Conservation (phyloP, 2,888 invertebrate genomes). For the Chloroclystis v-ata region DNA sequence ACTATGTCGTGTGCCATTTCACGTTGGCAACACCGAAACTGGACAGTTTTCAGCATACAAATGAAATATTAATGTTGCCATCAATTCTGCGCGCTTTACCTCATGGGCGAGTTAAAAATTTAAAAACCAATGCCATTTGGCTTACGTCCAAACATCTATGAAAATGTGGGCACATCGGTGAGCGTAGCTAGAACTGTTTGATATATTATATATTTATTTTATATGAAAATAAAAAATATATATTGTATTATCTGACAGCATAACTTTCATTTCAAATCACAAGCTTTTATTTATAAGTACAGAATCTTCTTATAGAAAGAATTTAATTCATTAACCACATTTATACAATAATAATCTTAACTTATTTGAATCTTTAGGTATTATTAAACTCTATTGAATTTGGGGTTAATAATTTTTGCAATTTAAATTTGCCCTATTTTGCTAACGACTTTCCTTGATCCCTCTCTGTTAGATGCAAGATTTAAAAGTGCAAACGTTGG, state of each 20-base stretch:
- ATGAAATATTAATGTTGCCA: conserved; percentile 55
- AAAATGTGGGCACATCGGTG: conserved; percentile 24
- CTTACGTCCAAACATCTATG: conserved; percentile 42
- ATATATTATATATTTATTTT: neutral
- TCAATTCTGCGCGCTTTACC: conserved; percentile 46
- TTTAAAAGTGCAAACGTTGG: conserved; percentile 25
- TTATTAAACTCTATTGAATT: too few relatives aligned
- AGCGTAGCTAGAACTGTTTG: conserved; percentile 7
- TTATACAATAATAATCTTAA: too few relatives aligned
- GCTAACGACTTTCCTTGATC: too few relatives aligned
- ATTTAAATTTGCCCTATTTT: too few relatives aligned
- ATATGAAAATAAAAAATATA: neutral
- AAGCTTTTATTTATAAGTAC: too few relatives aligned
- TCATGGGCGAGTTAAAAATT: conserved; percentile 52
- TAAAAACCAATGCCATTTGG: conserved; percentile 65
- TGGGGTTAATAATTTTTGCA: too few relatives aligned
- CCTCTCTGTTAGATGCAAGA: conserved; percentile 21
- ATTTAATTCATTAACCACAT: too few relatives aligned
- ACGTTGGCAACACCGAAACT: conserved; percentile 20
- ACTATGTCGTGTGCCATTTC: conserved; percentile 2
- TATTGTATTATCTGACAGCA: too few relatives aligned
- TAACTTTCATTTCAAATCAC: too few relatives aligned
- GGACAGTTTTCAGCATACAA: conserved; percentile 23
- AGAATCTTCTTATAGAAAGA: too few relatives aligned
- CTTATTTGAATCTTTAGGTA: too few relatives aligned